A percentile compares a stretch with the other conserved stretches of the same genome.
phyloP scores from a whole-genome alignment of 2,888 invertebrate species.

The Maniola hyperantus region DNA sequence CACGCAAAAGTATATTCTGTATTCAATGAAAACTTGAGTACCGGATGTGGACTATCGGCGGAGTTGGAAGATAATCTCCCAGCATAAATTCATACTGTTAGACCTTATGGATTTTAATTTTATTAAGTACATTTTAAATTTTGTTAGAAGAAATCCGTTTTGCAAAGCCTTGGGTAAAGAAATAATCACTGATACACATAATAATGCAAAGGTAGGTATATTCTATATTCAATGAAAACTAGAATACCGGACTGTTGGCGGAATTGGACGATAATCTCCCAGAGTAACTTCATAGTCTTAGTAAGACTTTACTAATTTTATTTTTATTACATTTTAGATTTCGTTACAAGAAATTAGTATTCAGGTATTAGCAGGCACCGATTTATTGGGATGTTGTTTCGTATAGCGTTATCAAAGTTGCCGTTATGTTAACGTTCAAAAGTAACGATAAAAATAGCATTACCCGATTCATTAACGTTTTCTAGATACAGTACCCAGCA shows the following conservation, averaged over 20 bases:
- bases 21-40: constrained; percentile 10
- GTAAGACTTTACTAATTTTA: no score
- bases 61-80: no score
- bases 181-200: constrained; percentile 24
- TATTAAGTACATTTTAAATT: neutral
- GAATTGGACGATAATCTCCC: no score
- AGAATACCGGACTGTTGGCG: neutral
- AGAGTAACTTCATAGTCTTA: no score
- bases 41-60: neutral
- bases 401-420: no score
- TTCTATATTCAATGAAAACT: constrained; percentile 10
- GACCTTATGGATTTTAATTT: neutral
- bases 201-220: constrained; percentile 13
- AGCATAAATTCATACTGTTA: neutral
- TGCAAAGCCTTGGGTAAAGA: constrained; percentile 26
- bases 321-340: neutral
- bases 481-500: no score
- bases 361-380: no score
- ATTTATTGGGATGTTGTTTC: neutral
- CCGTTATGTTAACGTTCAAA: no score
- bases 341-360: neutral
- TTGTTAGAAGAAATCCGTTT: neutral
- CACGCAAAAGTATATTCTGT: constrained; percentile 6
- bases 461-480: no score
- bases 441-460: no score